Conservation (phyloP, 2,888 invertebrate species). For the Sarcophaga carnaria region DNA sequence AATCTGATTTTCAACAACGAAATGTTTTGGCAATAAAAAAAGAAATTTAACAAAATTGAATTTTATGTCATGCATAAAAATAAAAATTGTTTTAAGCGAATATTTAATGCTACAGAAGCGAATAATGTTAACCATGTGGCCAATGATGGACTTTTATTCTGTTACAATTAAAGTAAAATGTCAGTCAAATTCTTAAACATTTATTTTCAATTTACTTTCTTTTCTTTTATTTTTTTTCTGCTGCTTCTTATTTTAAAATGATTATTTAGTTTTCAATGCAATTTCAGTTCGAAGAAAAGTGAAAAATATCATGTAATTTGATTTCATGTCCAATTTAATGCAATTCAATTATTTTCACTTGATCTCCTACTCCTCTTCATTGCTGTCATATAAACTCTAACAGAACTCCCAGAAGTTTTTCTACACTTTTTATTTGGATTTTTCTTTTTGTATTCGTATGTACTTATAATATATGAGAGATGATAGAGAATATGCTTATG, state of each 20-base stretch:
- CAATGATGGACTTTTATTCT: neutral
- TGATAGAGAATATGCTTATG: too few species aligned
- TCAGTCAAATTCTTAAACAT: too few species aligned
- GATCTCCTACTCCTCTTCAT: neutral
- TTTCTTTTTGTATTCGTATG: too few species aligned
- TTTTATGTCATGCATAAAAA: neutral
- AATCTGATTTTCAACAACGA: neutral
- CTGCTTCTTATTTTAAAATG: neutral
- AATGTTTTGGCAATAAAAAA: neutral
- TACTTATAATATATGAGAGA: too few species aligned
- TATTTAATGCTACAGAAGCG: neutral
- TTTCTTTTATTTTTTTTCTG: too few species aligned
- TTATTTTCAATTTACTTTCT: too few species aligned
- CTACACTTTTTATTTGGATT: too few species aligned
- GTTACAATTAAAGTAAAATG: too few species aligned
- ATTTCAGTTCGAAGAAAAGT: conserved; percentile 21
- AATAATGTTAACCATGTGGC: neutral
- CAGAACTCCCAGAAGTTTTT: too few species aligned
- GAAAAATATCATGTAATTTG: conserved; percentile 36
- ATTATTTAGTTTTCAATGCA: conserved; percentile 2
- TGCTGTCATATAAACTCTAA: neutral
- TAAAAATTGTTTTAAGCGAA: neutral
- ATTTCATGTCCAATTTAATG: conserved; percentile 42
- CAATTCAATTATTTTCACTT: conserved; percentile 47
- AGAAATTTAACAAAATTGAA: neutral